Percentiles rank a stretch among this genome's conserved stretches.
Evolutionary conservation across 2,797 vertebrate genomes (phyloP).

Genomic region (Halcyon smyrnensis): DNA sequence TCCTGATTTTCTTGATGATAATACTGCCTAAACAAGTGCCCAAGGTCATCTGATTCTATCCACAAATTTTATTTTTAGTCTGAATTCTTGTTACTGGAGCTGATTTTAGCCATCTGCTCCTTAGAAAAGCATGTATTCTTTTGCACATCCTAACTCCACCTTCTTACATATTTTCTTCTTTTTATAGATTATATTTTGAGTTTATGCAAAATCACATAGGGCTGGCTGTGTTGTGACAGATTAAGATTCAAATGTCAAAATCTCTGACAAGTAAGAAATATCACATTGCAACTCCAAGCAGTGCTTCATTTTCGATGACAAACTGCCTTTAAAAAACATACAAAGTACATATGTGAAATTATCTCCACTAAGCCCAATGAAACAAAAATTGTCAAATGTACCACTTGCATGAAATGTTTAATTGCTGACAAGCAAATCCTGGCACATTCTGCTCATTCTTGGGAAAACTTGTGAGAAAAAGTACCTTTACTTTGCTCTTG

Average conservation of each 20-base stretch:
- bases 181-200: not conserved
- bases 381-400: not conserved
- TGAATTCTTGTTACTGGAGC: not conserved
- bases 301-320: not conserved
- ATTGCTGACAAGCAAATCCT: not conserved
- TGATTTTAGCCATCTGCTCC: not conserved
- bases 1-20: not conserved
- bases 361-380: not conserved
- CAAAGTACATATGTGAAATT: not conserved
- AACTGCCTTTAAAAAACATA: not conserved
- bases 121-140: not conserved
- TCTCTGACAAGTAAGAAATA: slow-evolving; percentile 9
- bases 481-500: not conserved
- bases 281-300: not conserved
- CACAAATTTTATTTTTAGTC: not conserved
- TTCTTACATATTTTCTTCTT: not conserved
- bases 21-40: not conserved
- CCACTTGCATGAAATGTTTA: not conserved
- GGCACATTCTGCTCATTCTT: not conserved
- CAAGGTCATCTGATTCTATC: not conserved
- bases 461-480: not conserved
- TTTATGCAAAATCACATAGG: not conserved
- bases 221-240: not conserved
- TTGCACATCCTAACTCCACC: not conserved
- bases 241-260: slow-evolving; percentile 11